phyloP scores from a whole-genome alignment of 2,888 invertebrate genomes.

The Lasioglossum figueresi region DNA sequence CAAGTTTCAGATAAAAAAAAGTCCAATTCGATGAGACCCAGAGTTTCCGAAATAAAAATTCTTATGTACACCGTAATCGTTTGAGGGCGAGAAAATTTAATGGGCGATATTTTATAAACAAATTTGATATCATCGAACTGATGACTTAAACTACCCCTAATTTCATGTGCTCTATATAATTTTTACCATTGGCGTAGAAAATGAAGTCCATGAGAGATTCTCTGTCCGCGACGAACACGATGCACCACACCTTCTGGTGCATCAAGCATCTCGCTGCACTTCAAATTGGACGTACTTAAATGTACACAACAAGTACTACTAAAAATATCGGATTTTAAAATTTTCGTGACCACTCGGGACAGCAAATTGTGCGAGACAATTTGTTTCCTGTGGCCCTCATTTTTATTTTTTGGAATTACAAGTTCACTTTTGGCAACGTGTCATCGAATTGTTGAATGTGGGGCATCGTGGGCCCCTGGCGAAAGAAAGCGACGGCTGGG shows the following conservation, averaged over 20 bases:
- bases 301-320: neutral
- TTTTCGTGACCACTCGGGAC: neutral
- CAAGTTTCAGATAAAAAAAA: neutral
- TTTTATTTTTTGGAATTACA: neutral
- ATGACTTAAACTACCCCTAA: too few relatives aligned
- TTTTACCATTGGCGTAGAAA: too few relatives aligned
- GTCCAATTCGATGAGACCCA: neutral
- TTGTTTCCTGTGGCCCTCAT: too few relatives aligned
- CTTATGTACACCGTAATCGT: neutral
- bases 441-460: neutral
- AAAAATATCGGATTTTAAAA: neutral
- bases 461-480: neutral
- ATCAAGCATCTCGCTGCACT: constrained; percentile 14
- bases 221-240: neutral
- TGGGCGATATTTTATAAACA: too few relatives aligned
- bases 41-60: neutral
- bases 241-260: constrained; percentile 12
- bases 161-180: too few relatives aligned
- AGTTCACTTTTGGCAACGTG: neutral
- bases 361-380: too few relatives aligned
- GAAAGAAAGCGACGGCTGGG: neutral
- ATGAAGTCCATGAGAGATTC: neutral
- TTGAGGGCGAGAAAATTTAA: neutral
- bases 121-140: too few relatives aligned
- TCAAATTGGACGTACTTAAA: neutral